Evolutionary conservation across 2,113 vertebrate species (phyloP), one percentile per base, ranked within the genome.

Genomic region (Castor canadensis): DNA sequence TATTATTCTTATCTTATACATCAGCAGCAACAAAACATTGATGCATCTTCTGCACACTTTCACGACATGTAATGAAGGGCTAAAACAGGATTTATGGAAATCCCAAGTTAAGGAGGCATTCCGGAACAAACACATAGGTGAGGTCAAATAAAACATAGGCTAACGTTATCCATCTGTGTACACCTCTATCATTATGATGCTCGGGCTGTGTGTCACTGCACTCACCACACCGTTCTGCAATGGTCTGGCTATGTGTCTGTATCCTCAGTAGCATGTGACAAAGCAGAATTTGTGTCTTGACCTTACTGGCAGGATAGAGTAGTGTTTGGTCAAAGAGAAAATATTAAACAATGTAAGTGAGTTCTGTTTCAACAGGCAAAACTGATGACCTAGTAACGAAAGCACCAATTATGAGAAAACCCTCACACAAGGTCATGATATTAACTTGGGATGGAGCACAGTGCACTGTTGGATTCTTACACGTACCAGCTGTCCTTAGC

Each of bases 101-200:
- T 71, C 66, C 49, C 16, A 96, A 90, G 49, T 40, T 73, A 77
- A 90, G 62, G 1, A 95, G 92, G 66, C 56, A 79, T 30, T 58
- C 38, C 13, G 24, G 64, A 54, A 54, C 24, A 90, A 85, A 52
- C 0, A 7, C 30, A 45, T 49, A 84, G 8, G 76, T 20, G 92
- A 84, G 47, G 54, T 52, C 45, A 91, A 83, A 94, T 86, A 69
- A 94, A 94, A 64, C 24, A n/a, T 0, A 89, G 81, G 84, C 79
- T 69, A 58, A 71, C 22, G 15, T 20, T 76, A 87, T 20, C 40
- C 54, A 19, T n/a, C 40, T 16, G 45, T 56, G 56, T 5, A 79
- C 67, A 66, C 20, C 85, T 87, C 75, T 90, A 60, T 90, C 90
- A 96, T 87, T 92, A 87, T 62, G 80, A 40, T 89, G 88, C 92